Base-by-base conservation (phyloP, 2,797 vertebrate genomes). In the Aratinga solstitialis region DNA sequence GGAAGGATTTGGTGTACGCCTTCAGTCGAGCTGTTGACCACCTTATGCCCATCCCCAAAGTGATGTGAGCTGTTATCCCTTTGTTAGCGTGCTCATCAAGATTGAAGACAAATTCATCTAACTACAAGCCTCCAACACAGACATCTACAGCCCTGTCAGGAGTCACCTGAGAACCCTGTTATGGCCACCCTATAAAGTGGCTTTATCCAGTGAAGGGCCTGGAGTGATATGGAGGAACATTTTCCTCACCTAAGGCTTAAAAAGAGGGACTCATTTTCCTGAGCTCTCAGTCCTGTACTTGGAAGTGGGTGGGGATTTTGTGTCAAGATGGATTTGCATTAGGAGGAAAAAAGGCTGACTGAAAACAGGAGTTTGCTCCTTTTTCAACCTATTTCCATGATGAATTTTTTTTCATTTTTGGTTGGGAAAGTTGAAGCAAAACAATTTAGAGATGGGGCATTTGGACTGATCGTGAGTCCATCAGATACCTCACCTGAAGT, bases 111-210 rank as follows among this genome's bases (percentile, higher is more conserved):
- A 40, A 34, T 51, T 67, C 32, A 40, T 40, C 47, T 30, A 23
- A 23, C 9, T 14, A 14, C 29, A 3, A 14, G 18, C 56, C 71
- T 82, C 34, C n/a, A 26, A 5, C 24, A 32, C 10, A 51, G 67
- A 34, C 54, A 58, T 34, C 32, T 58, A 58, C 54, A 58, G 54
- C 54, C 47, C 36, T 48, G 19, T 30, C n/a, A 45, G 9, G 58
- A 48, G 45, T 27, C 53, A 81, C 61, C 48, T 29, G n/a, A 36
- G 77, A 50, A 11, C 24, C 38, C 53, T 56, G 51, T 17, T 50
- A 27, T 1, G 62, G 43, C 26, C 27, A n/a, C 23, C 0, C 1
- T 32, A 4, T 9, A 29, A 47, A 53, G 66, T 20, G 1, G 9
- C 11, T 71, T 83, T 76, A 17, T 23, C 38, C 59, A 50, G 14